These are phyloP conservation scores for Nannoperca australis DNA, from an alignment of 2,797 vertebrate species.

Conservation along the genomic window DNA sequence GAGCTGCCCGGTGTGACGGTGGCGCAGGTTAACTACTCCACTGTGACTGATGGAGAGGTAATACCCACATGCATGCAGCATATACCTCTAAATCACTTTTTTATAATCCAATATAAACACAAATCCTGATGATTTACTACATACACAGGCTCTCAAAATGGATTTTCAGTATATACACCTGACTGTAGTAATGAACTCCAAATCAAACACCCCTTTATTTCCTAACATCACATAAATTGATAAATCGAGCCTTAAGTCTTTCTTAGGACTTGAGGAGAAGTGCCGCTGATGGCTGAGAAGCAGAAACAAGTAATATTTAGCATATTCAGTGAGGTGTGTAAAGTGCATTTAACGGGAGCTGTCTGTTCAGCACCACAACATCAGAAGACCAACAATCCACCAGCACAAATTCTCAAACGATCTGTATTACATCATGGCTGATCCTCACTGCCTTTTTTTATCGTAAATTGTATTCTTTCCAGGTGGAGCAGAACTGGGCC, in stretches of 20 bases:
- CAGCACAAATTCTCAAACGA: background rate
- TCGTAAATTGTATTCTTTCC: background rate
- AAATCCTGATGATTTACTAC: background rate
- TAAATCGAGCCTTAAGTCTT: background rate
- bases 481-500: conserved; percentile 98
- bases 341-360: conserved; percentile 9
- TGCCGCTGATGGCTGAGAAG: background rate
- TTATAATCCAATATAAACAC: background rate
- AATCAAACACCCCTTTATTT: background rate
- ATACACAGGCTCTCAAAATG: background rate
- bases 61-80: background rate
- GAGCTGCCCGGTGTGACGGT: conserved; percentile 96
- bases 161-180: background rate
- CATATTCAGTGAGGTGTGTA: background rate
- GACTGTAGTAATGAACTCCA: background rate
- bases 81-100: background rate
- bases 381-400: background rate
- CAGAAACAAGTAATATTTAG: background rate
- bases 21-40: conserved; percentile 97
- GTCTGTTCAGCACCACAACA: conserved; percentile 29
- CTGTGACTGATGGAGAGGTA: conserved; percentile 96
- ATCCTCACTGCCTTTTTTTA: background rate
- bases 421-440: background rate
- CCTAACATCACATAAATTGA: background rate
- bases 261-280: background rate